Evolutionary conservation across 2,888 invertebrate genomes (phyloP).

Genomic region (Caenorhabditis sinica): DNA sequence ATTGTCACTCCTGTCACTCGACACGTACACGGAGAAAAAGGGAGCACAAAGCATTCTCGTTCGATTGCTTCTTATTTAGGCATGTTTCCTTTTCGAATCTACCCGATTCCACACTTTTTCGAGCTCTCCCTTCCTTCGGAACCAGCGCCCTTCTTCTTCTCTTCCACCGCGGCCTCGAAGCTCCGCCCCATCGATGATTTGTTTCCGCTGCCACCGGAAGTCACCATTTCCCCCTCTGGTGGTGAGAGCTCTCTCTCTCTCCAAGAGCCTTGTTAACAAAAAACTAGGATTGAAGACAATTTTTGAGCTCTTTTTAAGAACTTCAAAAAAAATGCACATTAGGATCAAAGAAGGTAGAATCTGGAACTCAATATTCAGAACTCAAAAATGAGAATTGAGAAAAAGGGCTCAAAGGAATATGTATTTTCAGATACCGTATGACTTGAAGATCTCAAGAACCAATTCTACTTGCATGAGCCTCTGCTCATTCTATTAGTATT

Average conservation of each 20-base stretch:
- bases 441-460: not conserved
- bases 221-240: slow-evolving; percentile 60
- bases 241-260: slow-evolving; percentile 41
- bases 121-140: slow-evolving; percentile 35
- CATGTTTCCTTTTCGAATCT: slow-evolving; percentile 25
- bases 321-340: no score
- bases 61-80: slow-evolving; percentile 47
- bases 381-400: not conserved
- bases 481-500: slow-evolving; percentile 8
- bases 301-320: not conserved
- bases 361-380: not conserved
- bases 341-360: not conserved
- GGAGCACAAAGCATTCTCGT: slow-evolving; percentile 38
- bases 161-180: slow-evolving; percentile 5
- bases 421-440: slow-evolving; percentile 14
- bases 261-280: slow-evolving; percentile 42
- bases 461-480: slow-evolving; percentile 6
- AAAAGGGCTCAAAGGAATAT: no score
- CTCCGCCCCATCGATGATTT: slow-evolving; percentile 57
- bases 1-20: slow-evolving; percentile 62
- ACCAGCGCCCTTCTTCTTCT: slow-evolving; percentile 36
- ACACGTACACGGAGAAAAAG: slow-evolving; percentile 31
- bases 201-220: slow-evolving; percentile 63
- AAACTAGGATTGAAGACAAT: slow-evolving; percentile 16
- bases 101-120: slow-evolving; percentile 54